Base-by-base conservation (phyloP, 2,113 vertebrate genomes). In the Holacanthus passer region DNA sequence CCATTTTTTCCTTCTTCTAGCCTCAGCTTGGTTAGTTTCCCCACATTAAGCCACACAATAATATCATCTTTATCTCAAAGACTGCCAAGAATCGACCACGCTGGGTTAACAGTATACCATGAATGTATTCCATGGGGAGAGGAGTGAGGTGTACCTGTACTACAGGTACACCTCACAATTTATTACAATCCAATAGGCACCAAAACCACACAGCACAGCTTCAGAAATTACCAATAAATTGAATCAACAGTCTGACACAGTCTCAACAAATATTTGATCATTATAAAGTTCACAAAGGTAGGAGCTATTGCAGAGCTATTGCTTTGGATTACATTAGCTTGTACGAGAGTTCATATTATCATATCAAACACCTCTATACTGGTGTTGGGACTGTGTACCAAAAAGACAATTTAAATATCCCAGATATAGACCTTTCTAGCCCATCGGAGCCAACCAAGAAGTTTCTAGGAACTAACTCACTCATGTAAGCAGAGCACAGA, bases 181-280 rank as follows among this genome's bases (percentile, higher is more conserved):
- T 48, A 81, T 70, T 65, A 53, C 70, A 71, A 79, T 66, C 29
- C 74, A 78, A 50, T 78, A 39, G 70, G 63, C 53, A 76, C 19
- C 64, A 73, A 43, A 32, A 68, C 41, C 67, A 50, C 58, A 37
- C 64, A 63, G 56, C 31, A 32, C 27, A 52, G 37, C 41, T 39
- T 59, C 52, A 74, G 31, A 79, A 66, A 82, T 71, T 3, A 75
- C 27, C 7, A 16, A 72, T 77, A 43, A 63, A 77, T 56, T 73
- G 31, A 82, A 79, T 74, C 62, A 81, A 73, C 27, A 68, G 27
- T 37, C 22, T 66, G 73, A 62, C 41, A 74, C 60, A 35, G 29
- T 37, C 65, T 75, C 65, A 58, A 58, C 35, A 66, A 71, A 70
- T 78, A 82, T 70, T n/a, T 70, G 69, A 58, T 65, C 37, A 65